Percentiles rank a stretch among this genome's conserved stretches.
phyloP scores from a whole-genome alignment of 92 coral and sea anemone genomes.

The Zoanthus gigantus region DNA sequence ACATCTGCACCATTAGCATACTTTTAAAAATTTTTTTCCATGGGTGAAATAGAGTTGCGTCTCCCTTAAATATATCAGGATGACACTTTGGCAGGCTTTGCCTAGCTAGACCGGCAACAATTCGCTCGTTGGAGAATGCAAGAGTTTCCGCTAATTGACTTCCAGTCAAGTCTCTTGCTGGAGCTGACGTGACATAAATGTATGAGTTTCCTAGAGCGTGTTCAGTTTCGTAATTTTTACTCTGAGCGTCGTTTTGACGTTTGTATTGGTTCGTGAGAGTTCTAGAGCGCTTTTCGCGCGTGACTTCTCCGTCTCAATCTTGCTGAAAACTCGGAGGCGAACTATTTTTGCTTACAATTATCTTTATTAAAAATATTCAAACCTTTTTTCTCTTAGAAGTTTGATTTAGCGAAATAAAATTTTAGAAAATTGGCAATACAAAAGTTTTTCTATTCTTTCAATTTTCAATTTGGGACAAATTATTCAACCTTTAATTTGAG shows the following conservation, averaged over 20 bases:
- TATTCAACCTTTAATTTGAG: no score
- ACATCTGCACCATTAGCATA: constrained; percentile 62
- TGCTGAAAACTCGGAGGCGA: no score
- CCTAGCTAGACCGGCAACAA: constrained; percentile 44
- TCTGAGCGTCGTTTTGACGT: constrained; percentile 14
- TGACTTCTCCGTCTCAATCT: neutral
- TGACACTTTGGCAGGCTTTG: constrained; percentile 52
- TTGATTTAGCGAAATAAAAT: no score
- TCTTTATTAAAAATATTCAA: no score
- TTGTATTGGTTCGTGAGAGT: constrained; percentile 17
- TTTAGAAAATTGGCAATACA: no score
- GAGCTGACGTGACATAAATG: constrained; percentile 37
- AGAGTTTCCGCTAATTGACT: constrained; percentile 44
- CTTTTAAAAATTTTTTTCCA: constrained; percentile 73
- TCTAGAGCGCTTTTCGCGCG: constrained; percentile 36
- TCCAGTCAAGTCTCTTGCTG: constrained; percentile 39
- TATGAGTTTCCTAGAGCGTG: constrained; percentile 7
- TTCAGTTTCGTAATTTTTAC: constrained; percentile 13
- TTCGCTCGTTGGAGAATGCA: constrained; percentile 28
- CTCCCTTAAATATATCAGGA: constrained; percentile 48
- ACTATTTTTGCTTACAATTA: no score
- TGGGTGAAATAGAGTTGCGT: constrained; percentile 73
- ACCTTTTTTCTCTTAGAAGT: no score
- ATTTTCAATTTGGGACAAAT: no score
- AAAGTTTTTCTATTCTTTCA: no score